These are phyloP conservation scores for Synergus japonicus DNA, from an alignment of 2,888 invertebrate species.

Conservation along the genomic window DNA sequence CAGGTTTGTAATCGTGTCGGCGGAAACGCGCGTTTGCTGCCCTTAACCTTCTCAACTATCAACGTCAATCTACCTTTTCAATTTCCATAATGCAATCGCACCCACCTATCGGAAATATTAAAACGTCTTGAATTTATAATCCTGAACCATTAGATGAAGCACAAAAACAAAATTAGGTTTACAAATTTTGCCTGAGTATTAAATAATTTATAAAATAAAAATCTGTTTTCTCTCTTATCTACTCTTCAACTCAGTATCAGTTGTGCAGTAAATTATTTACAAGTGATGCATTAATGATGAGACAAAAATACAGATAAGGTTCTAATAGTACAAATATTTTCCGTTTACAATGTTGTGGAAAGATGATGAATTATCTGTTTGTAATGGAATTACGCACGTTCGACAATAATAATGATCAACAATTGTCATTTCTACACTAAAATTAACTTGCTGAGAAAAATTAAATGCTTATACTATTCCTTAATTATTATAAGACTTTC, in stretches of 20 bases:
- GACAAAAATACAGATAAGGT: slow-evolving; percentile 21
- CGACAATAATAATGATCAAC: slow-evolving; percentile 4
- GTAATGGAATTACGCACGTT: background rate
- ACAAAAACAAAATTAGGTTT: background rate
- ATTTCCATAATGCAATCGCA: background rate
- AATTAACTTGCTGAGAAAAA: background rate
- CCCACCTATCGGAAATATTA: background rate
- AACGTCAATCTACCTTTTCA: background rate
- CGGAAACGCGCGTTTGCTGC: slow-evolving; percentile 32
- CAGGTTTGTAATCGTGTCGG: slow-evolving; percentile 29
- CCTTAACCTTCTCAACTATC: slow-evolving; percentile 38
- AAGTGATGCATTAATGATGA: slow-evolving; percentile 26
- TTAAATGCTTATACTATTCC: background rate
- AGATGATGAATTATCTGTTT: slow-evolving; percentile 16
- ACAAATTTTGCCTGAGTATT: background rate
- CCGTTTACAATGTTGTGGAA: slow-evolving; percentile 33
- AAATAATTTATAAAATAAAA: background rate
- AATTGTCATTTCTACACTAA: slow-evolving; percentile 1
- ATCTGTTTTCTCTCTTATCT: background rate
- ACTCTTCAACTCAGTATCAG: slow-evolving; percentile 3
- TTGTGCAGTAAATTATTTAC: slow-evolving; percentile 24
- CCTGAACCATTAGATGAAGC: background rate
- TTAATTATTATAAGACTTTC: background rate
- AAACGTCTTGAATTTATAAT: background rate
- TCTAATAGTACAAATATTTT: slow-evolving; percentile 34